These are phyloP conservation scores for Tachina grossa DNA, from an alignment of 2,888 invertebrate genomes.

Conservation along the genomic window DNA sequence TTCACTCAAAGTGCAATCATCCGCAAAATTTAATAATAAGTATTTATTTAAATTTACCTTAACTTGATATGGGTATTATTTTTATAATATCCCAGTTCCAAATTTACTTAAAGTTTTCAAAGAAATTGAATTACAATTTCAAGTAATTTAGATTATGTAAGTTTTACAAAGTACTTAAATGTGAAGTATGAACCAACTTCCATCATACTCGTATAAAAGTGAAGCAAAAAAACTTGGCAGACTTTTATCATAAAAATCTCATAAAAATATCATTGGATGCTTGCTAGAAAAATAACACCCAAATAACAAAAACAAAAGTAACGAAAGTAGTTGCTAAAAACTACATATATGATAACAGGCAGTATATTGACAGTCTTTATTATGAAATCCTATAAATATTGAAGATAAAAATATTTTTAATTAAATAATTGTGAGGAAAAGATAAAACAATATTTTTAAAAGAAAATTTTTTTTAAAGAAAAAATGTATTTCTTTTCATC, in stretches of 20 bases:
- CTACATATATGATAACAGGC: neutral
- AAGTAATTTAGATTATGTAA: conserved; percentile 57
- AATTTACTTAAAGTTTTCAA: conserved; percentile 21
- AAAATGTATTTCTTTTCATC: neutral
- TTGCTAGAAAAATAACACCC: conserved; percentile 34
- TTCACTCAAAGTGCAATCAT: no score
- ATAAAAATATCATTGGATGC: conserved; percentile 52
- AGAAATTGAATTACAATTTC: conserved; percentile 47
- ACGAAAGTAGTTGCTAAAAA: neutral
- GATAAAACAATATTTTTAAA: neutral
- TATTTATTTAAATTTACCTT: no score
- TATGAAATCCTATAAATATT: neutral
- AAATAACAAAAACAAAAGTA: conserved; percentile 34
- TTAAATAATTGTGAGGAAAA: neutral
- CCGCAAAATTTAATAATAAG: no score
- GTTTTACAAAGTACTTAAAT: conserved; percentile 52
- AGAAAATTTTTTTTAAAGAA: neutral
- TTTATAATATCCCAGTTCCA: conserved; percentile 13
- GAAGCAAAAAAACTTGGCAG: conserved; percentile 38
- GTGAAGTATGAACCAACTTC: conserved; percentile 34
- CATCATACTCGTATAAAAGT: conserved; percentile 14
- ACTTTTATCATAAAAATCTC: conserved; percentile 49
- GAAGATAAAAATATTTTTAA: neutral
- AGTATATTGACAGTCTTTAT: neutral
- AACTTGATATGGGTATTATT: neutral